phyloP scores from a whole-genome alignment of 2,113 vertebrate genomes.

The Lepisosteus osseus region DNA sequence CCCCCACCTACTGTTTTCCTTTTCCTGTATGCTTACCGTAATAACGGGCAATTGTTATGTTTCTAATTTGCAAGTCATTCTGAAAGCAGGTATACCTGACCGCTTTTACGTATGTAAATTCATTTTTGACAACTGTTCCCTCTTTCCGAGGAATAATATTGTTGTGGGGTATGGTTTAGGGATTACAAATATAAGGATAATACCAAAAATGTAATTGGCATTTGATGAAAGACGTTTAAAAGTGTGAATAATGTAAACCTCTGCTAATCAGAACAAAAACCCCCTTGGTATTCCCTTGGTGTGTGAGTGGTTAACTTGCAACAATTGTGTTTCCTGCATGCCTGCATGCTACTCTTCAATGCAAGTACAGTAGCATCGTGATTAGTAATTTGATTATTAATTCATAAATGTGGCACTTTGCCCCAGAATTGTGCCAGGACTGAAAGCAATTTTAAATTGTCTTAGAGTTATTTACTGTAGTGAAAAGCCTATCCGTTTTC shows the following conservation, averaged over 20 bases:
- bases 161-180: too few species aligned
- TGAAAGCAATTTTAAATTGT: too few species aligned
- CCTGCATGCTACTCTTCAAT: background rate
- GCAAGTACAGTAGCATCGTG: background rate
- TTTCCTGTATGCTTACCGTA: conserved; percentile 78
- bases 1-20: conserved; percentile 70
- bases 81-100: conserved; percentile 59
- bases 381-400: too few species aligned
- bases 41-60: conserved; percentile 51
- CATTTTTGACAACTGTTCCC: too few species aligned
- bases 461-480: too few species aligned
- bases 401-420: too few species aligned
- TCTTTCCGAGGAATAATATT: too few species aligned
- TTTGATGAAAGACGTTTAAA: background rate
- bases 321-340: background rate
- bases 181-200: too few species aligned
- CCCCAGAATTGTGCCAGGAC: too few species aligned
- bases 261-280: background rate
- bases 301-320: background rate
- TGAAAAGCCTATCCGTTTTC: too few species aligned
- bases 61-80: conserved; percentile 62
- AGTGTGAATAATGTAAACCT: background rate
- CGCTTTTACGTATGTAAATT: conserved; percentile 15
- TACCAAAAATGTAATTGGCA: background rate
- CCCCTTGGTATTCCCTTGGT: background rate